Evolutionary conservation across 2,888 invertebrate species (phyloP).

Genomic region (Drosophila sordidapex): DNA sequence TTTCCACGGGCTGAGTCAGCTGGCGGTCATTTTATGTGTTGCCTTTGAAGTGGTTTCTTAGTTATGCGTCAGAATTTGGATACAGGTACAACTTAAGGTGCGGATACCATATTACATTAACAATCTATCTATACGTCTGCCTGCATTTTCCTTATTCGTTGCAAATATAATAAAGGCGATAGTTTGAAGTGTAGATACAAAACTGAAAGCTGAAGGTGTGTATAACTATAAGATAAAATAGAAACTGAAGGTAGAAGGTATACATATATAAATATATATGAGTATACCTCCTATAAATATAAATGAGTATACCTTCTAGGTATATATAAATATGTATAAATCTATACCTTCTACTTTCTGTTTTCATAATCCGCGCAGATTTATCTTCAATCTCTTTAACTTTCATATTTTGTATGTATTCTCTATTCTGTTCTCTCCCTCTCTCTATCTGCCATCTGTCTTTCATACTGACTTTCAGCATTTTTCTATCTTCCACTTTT

Average conservation of each 20-base stretch:
- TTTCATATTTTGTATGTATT: not conserved
- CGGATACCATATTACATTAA: not conserved
- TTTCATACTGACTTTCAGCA: not conserved
- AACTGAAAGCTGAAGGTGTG: not conserved
- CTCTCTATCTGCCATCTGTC: not conserved
- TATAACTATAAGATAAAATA: not conserved
- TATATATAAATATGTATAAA: not conserved
- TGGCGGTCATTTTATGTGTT: slow-evolving; percentile 17
- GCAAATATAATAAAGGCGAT: not conserved
- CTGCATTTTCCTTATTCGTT: not conserved
- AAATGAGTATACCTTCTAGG: no score
- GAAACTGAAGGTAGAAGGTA: not conserved
- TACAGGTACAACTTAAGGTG: not conserved
- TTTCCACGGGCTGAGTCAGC: slow-evolving; percentile 24
- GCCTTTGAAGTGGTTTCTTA: slow-evolving; percentile 2
- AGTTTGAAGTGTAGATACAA: not conserved
- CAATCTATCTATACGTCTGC: not conserved
- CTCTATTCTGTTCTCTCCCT: not conserved
- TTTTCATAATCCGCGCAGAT: not conserved
- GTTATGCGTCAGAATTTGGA: slow-evolving; percentile 9
- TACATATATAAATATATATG: not conserved
- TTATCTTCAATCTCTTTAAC: not conserved
- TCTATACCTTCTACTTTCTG: not conserved
- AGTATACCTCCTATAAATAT: not conserved
- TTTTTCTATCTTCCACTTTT: not conserved